Evolutionary conservation across 2,797 vertebrate species (phyloP).

Genomic region (Ctenopoma kingsleyae): DNA sequence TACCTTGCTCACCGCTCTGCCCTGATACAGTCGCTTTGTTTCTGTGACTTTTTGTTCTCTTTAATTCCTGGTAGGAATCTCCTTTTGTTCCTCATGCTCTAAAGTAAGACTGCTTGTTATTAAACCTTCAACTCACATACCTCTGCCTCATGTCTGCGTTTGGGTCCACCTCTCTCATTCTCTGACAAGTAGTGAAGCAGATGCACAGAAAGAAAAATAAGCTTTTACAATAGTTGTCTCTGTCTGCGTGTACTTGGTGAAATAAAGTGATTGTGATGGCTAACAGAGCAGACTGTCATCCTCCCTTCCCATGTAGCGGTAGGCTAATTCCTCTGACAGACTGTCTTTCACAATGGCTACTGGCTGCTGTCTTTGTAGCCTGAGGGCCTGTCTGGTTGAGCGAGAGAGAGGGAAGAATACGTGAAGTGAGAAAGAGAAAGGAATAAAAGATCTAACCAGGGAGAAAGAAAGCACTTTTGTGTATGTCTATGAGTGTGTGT

Average conservation of each 20-base stretch:
- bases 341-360: conserved; percentile 62
- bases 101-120: no score
- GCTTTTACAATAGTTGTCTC: conserved; percentile 29
- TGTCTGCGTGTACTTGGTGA: conserved; percentile 55
- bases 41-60: no score
- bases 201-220: background rate
- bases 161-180: no score
- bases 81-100: no score
- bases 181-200: conserved; percentile 3
- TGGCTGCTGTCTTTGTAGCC: conserved; percentile 69
- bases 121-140: no score
- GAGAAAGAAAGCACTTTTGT: conserved; percentile 41
- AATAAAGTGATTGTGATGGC: conserved; percentile 73
- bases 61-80: no score
- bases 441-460: conserved; percentile 49
- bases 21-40: no score
- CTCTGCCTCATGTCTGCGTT: no score
- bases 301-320: conserved; percentile 53
- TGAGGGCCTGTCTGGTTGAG: conserved; percentile 55
- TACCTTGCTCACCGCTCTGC: no score
- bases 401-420: background rate
- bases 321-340: conserved; percentile 71
- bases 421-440: conserved; percentile 22
- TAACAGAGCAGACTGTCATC: conserved; percentile 75
- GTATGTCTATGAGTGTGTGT: conserved; percentile 1